Conservation (phyloP, 2,797 vertebrate species). For the Pipistrellus nathusii region DNA sequence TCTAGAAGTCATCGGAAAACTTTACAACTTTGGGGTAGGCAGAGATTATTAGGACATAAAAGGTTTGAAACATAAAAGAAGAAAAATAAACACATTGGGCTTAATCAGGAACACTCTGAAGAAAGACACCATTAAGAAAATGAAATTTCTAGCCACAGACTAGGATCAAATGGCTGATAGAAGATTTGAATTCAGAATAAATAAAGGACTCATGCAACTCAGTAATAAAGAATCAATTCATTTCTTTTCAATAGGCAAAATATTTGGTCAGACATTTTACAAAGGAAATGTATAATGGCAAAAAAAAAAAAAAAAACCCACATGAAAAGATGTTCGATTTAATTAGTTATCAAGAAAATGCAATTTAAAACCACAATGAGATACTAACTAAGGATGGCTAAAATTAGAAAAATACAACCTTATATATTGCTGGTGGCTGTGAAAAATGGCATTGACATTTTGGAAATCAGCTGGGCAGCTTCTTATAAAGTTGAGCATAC, state of each 20-base stretch:
- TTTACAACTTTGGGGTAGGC: neutral
- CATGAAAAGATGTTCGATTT: neutral
- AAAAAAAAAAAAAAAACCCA: neutral
- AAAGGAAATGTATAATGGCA: neutral
- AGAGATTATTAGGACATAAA: neutral
- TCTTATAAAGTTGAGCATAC: neutral
- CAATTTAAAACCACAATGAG: neutral
- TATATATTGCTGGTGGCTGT: neutral
- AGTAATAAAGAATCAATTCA: constrained; percentile 39
- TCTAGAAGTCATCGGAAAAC: neutral
- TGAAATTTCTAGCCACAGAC: neutral
- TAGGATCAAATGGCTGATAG: constrained; percentile 7
- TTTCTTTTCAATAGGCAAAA: neutral
- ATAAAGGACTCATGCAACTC: constrained; percentile 1
- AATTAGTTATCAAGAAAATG: constrained; percentile 55
- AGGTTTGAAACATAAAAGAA: neutral
- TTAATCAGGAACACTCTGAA: neutral
- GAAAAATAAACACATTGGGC: neutral
- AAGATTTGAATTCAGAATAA: constrained; percentile 6
- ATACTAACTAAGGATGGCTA: neutral
- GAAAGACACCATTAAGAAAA: constrained; percentile 21
- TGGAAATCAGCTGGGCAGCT: neutral
- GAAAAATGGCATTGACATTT: neutral
- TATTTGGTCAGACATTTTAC: constrained; percentile 3
- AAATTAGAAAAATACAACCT: neutral